Evolutionary conservation across 2,888 invertebrate species (phyloP).

Genomic region (Rotaria socialis): DNA sequence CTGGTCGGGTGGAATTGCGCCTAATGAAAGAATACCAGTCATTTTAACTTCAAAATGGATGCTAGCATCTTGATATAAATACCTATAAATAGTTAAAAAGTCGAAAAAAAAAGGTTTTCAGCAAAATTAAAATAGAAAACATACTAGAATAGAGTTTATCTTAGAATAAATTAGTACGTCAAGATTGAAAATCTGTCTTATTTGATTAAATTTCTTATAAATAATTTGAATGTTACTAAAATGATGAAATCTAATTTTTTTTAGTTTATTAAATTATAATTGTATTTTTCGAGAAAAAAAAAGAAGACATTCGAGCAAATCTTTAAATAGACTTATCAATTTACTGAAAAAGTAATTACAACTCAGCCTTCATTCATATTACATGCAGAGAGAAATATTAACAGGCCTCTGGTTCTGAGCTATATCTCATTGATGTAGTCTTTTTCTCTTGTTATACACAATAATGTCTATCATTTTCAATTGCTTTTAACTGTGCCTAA

Average conservation of each 20-base stretch:
- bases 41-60: conserved; percentile 40
- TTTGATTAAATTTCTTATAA: too few species aligned
- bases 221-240: neutral
- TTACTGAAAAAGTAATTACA: too few species aligned
- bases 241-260: neutral
- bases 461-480: too few species aligned
- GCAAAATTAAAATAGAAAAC: neutral
- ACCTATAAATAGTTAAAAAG: neutral
- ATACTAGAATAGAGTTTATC: neutral
- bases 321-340: neutral
- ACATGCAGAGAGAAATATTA: too few species aligned
- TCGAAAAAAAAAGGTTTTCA: neutral
- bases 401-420: too few species aligned
- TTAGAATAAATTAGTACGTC: neutral
- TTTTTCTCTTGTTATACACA: too few species aligned
- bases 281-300: too few species aligned
- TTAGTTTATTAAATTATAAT: neutral
- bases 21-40: conserved; percentile 46
- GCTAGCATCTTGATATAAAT: conserved; percentile 25
- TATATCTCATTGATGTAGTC: too few species aligned
- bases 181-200: neutral
- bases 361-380: too few species aligned
- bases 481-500: too few species aligned
- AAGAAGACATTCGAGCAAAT: neutral
- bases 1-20: conserved; percentile 8